Base-by-base conservation (phyloP, 37 sponge, comb jelly and placozoan species). In the Aphrocallistes beatrix region DNA sequence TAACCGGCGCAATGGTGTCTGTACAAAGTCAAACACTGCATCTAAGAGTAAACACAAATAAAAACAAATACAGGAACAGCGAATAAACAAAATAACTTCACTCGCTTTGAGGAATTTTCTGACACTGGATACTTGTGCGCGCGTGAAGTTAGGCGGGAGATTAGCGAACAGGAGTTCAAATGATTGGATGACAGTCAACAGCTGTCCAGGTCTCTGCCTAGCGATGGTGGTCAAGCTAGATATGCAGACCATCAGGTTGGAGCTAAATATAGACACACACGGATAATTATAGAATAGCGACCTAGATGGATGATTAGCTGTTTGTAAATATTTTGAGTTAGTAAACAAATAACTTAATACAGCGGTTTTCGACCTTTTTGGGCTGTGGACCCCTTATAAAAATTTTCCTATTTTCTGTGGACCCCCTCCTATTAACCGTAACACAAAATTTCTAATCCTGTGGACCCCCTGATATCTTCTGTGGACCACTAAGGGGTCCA, bases 1-100 rank as follows among this genome's bases (percentile, higher is more conserved):
- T 6, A 16, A 60, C 75, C 21, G 10, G 75, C 75, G n/a, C 75
- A 60, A 28, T 60, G 75, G n/a, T 60, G 75, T 60, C 75, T 60
- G 75, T 60, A 60, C n/a, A 60, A 13, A 32, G 75, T 60, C 34
- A 60, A 60, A 60, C 75, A 60, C 75, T 60, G 75, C 75, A 60
- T 60, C 75, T 60, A 60, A 60, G n/a, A 8, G n/a, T 25, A 21
- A 60, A 60, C 75, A 60, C 10, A 3, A 60, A 60, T 28, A 60
- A 60, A 21, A 60, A 60, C 75, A 60, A 60, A 3, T 25, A 60
- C 75, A 60, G n/a, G 6, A 42, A 42, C 75, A 60, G n/a, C 75
- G n/a, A 13, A 60, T 28, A 16, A 13, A 42, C 6, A 16, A 16
- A 42, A 16, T 42, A 42, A 42, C 45, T 42, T 42, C 6, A 13